These are phyloP conservation scores for Uropetala carovei DNA, from an alignment of 2,888 invertebrate genomes.

Conservation along the genomic window DNA sequence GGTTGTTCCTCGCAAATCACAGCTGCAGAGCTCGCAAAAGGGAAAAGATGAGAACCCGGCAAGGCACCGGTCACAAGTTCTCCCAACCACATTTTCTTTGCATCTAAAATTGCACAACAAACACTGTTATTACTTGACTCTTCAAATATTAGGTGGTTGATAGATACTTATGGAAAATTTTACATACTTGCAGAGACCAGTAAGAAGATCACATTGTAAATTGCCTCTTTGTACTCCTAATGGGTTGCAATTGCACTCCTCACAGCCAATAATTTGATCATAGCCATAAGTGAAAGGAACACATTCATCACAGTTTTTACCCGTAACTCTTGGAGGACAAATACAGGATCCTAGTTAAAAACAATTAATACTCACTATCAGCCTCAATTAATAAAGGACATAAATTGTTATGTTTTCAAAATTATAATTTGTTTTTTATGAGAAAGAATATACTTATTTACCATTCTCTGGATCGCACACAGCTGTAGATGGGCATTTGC, in stretches of 20 bases:
- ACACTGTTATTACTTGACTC: neutral
- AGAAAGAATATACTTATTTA: slow-evolving; percentile 62
- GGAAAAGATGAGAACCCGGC: slow-evolving; percentile 93
- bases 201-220: slow-evolving; percentile 91
- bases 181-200: slow-evolving; percentile 89
- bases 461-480: slow-evolving; percentile 86
- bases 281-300: slow-evolving; percentile 93
- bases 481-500: slow-evolving; percentile 90
- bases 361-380: neutral
- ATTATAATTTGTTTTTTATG: slow-evolving; percentile 21
- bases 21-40: slow-evolving; percentile 89
- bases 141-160: neutral
- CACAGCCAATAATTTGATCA: slow-evolving; percentile 96
- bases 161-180: neutral
- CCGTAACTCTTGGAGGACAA: slow-evolving; percentile 94
- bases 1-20: slow-evolving; percentile 89
- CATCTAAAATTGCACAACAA: slow-evolving; percentile 78
- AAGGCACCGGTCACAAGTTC: slow-evolving; percentile 91
- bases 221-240: slow-evolving; percentile 87
- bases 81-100: slow-evolving; percentile 89
- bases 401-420: slow-evolving; percentile 8
- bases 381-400: slow-evolving; percentile 39
- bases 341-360: slow-evolving; percentile 84
- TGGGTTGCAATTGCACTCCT: slow-evolving; percentile 93
- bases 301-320: slow-evolving; percentile 93